phyloP scores from a whole-genome alignment of 2,797 vertebrate genomes.

The Rhinoraja longicauda region DNA sequence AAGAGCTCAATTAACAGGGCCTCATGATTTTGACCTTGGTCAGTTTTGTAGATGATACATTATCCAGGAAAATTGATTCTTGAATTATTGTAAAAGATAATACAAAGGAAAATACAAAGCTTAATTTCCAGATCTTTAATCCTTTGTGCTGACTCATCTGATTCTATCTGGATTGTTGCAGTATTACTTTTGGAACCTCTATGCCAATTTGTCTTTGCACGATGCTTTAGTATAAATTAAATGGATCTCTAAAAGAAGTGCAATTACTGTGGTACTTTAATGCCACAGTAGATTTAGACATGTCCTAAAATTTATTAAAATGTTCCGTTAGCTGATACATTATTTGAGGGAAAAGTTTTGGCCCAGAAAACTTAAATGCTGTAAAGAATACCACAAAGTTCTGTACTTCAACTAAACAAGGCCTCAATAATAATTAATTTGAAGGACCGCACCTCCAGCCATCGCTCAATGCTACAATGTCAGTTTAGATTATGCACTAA shows the following conservation, averaged over 20 bases:
- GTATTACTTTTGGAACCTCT: no score
- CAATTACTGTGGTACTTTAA: not conserved
- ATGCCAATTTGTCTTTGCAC: not conserved
- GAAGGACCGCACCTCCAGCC: not conserved
- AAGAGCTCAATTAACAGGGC: not conserved
- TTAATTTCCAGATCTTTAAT: not conserved
- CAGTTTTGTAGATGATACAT: not conserved
- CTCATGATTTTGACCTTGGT: not conserved
- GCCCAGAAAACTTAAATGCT: not conserved
- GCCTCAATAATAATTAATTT: not conserved
- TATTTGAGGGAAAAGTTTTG: not conserved
- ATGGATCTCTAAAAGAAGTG: not conserved
- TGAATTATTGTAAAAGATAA: not conserved
- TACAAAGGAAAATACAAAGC: not conserved
- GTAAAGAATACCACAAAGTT: not conserved
- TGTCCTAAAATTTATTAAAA: not conserved
- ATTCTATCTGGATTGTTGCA: not conserved
- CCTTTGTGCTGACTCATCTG: not conserved
- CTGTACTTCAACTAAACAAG: not conserved
- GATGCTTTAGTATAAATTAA: not conserved
- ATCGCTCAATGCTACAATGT: not conserved
- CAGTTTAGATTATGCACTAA: not conserved
- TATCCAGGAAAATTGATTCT: not conserved
- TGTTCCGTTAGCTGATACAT: not conserved
- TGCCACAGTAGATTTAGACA: not conserved